phyloP scores from a whole-genome alignment of 2,888 invertebrate species.

The Agrochola litura region DNA sequence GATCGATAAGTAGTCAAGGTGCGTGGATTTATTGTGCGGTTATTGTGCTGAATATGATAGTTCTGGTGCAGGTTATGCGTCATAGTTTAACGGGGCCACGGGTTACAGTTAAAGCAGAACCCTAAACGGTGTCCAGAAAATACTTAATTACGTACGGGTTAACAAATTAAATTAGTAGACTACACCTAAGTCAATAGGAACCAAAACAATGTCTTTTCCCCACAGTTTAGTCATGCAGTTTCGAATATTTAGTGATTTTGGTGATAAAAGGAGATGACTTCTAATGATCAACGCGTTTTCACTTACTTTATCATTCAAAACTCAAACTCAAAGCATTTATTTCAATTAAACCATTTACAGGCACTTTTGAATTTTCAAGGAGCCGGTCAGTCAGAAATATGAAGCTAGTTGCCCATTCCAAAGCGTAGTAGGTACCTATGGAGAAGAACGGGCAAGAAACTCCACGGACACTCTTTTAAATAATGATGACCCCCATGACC shows the following conservation, averaged over 20 bases:
- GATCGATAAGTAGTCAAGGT: conserved; percentile 78
- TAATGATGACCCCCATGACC: no score
- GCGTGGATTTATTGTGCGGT: conserved; percentile 49
- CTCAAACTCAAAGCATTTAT: no score
- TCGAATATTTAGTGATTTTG: background rate
- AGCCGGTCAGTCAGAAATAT: no score
- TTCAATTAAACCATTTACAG: no score
- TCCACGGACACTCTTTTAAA: no score
- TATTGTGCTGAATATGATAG: conserved; percentile 36
- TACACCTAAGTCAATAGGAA: background rate
- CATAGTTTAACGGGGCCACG: conserved; percentile 2
- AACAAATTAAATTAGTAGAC: no score
- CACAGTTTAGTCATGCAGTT: background rate
- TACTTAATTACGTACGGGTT: background rate
- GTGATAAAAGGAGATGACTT: background rate
- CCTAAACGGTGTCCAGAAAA: background rate
- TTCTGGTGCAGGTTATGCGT: conserved; percentile 11
- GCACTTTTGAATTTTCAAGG: no score
- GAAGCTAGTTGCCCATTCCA: no score
- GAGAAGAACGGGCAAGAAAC: no score
- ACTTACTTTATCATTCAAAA: no score
- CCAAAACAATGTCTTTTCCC: background rate
- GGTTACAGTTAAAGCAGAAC: background rate
- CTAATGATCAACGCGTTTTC: background rate
- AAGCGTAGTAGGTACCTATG: no score